phyloP scores from a whole-genome alignment of 2,113 vertebrate genomes.

The Isichthys henryi region DNA sequence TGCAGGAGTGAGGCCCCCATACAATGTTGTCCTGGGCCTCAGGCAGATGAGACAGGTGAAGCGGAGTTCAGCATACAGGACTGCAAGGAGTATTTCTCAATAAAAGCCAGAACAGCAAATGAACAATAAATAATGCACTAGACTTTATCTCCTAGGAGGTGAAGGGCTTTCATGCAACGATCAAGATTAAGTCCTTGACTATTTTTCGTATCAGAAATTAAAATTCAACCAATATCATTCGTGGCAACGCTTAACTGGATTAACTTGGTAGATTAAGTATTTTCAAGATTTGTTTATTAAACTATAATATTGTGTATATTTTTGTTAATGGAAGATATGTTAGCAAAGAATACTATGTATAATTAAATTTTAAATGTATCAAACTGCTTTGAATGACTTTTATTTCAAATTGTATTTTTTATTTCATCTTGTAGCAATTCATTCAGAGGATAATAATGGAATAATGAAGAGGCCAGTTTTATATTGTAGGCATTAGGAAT shows the following conservation, averaged over 20 bases:
- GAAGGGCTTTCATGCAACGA: not conserved
- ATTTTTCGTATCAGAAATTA: not conserved
- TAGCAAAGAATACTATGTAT: not conserved
- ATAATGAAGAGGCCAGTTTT: not conserved
- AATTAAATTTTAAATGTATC: not conserved
- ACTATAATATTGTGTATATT: not conserved
- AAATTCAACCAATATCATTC: not conserved
- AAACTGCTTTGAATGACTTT: not conserved
- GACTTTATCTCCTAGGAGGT: not conserved
- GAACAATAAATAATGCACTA: not conserved
- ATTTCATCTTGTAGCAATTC: not conserved
- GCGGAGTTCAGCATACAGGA: not conserved
- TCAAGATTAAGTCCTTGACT: not conserved
- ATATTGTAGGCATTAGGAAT: not conserved
- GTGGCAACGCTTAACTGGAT: not conserved
- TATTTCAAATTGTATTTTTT: not conserved
- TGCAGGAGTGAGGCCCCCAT: not conserved
- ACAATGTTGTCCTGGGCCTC: not conserved
- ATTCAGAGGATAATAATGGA: not conserved
- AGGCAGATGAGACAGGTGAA: constrained; percentile 1
- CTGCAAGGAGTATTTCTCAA: not conserved
- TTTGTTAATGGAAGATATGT: not conserved
- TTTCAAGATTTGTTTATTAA: not conserved
- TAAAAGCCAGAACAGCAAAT: not conserved
- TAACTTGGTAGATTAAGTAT: not conserved